A percentile compares a stretch with the other conserved stretches of the same genome.
Evolutionary conservation across 2,888 invertebrate genomes (phyloP).

Genomic region (Diarsia rubi): DNA sequence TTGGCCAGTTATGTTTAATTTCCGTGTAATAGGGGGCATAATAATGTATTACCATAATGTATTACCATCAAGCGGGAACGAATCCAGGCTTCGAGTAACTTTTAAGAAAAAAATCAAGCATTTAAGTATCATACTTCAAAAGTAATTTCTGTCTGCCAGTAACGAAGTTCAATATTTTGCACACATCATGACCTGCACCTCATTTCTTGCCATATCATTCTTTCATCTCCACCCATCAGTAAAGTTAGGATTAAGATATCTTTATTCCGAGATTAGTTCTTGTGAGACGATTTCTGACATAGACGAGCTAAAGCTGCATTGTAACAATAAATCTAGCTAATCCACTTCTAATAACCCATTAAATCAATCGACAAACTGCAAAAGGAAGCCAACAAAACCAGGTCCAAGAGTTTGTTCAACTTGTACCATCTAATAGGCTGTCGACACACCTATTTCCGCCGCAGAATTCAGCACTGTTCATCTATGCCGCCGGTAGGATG

Average conservation of each 20-base stretch:
- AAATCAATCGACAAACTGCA: slow-evolving; percentile 29
- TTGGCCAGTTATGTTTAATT: not conserved
- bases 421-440: slow-evolving; percentile 47
- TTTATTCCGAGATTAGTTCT: not conserved
- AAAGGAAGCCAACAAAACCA: slow-evolving; percentile 17
- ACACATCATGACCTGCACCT: not conserved
- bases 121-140: not conserved
- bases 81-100: not conserved
- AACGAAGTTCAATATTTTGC: not conserved
- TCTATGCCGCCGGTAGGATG: slow-evolving; percentile 54
- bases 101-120: not conserved
- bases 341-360: slow-evolving; percentile 15
- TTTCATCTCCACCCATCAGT: too few relatives aligned
- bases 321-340: slow-evolving; percentile 7
- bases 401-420: slow-evolving; percentile 45
- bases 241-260: not conserved
- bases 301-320: not conserved
- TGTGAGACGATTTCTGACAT: not conserved
- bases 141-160: not conserved
- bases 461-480: slow-evolving; percentile 48
- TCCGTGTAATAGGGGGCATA: not conserved
- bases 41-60: not conserved
- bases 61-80: not conserved
- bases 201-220: too few relatives aligned
- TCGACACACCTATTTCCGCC: slow-evolving; percentile 45